Evolutionary conservation across 2,888 invertebrate genomes (phyloP).

Genomic region (Pyrrhia umbra): DNA sequence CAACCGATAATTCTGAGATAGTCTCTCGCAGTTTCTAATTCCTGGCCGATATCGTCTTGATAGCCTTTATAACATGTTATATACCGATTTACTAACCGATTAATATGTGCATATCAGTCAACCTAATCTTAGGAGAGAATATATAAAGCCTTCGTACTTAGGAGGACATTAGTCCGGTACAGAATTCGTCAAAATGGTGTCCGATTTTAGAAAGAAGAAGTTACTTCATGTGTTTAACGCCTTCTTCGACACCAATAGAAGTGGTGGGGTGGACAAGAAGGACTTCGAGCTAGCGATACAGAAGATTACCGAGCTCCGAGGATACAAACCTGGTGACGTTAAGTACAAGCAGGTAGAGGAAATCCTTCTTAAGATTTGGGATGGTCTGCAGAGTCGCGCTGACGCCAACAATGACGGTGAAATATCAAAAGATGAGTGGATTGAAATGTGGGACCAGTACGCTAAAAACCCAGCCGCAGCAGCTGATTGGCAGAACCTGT

Average conservation of each 20-base stretch:
- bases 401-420: constrained; percentile 96
- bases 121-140: constrained; percentile 46
- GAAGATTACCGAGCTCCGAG: constrained; percentile 95
- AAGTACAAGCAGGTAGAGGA: constrained; percentile 94
- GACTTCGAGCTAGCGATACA: constrained; percentile 96
- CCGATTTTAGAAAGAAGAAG: constrained; percentile 97
- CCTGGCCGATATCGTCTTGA: constrained; percentile 44
- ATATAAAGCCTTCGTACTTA: constrained; percentile 59
- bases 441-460: constrained; percentile 95
- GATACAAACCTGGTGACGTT: constrained; percentile 93
- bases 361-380: constrained; percentile 95
- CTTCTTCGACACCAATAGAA: constrained; percentile 96
- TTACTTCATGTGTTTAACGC: constrained; percentile 96
- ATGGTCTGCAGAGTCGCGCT: constrained; percentile 94
- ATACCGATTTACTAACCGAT: constrained; percentile 39
- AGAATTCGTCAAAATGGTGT: constrained; percentile 89
- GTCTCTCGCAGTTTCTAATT: constrained; percentile 39
- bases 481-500: constrained; percentile 95
- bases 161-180: constrained; percentile 30
- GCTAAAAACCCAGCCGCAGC: constrained; percentile 93
- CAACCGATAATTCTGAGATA: constrained; percentile 34
- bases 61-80: constrained; percentile 48
- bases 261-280: constrained; percentile 96
- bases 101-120: constrained; percentile 46
- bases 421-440: constrained; percentile 96